Conservation (phyloP, 2,888 invertebrate genomes). For the Druceiella hillmani region DNA sequence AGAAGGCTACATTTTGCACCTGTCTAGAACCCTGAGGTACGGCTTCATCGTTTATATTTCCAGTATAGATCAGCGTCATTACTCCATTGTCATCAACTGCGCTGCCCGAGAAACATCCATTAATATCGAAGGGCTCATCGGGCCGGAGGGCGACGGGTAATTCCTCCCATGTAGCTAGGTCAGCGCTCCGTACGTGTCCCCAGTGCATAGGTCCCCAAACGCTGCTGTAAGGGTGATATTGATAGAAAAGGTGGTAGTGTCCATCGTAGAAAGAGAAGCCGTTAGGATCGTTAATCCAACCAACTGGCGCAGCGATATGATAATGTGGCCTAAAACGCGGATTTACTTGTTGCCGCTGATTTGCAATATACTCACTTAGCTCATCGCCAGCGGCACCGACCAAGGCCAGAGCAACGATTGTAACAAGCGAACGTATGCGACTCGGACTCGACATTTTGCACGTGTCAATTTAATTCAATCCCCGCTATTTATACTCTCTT, state of each 20-base stretch:
- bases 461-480: too few species aligned
- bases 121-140: slow-evolving; percentile 31
- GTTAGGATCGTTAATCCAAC: slow-evolving; percentile 56
- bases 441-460: too few species aligned
- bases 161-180: slow-evolving; percentile 47
- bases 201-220: slow-evolving; percentile 50
- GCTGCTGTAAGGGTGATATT: slow-evolving; percentile 46
- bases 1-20: slow-evolving; percentile 40
- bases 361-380: slow-evolving; percentile 36
- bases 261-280: slow-evolving; percentile 49
- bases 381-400: too few species aligned
- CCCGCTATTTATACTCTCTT: too few species aligned
- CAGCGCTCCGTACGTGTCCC: slow-evolving; percentile 46
- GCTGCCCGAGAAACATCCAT: slow-evolving; percentile 44
- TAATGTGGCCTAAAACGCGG: slow-evolving; percentile 37
- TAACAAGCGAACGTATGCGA: too few species aligned
- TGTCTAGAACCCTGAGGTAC: slow-evolving; percentile 35
- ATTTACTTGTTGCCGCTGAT: slow-evolving; percentile 34
- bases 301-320: slow-evolving; percentile 41
- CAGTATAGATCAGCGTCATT: slow-evolving; percentile 41
- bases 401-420: too few species aligned
- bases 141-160: slow-evolving; percentile 46
- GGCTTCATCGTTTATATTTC: slow-evolving; percentile 27
- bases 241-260: slow-evolving; percentile 50
- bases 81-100: slow-evolving; percentile 36